Evolutionary conservation across 2,888 invertebrate species (phyloP).

Genomic region (Cheilosia urbana): DNA sequence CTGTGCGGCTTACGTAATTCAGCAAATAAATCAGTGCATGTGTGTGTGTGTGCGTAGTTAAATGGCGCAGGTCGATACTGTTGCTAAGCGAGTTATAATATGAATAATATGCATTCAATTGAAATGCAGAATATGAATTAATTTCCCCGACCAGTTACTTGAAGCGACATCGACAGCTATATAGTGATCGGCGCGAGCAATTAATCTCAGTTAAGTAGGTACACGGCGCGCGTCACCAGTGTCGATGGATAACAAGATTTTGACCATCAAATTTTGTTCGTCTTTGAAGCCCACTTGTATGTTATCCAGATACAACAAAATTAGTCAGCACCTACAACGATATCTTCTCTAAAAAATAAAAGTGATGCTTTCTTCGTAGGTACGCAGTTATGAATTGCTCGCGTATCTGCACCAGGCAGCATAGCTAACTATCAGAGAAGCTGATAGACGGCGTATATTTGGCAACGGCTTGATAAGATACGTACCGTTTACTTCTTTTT

Average conservation of each 20-base stretch:
- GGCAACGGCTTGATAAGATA: background rate
- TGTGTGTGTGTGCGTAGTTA: background rate
- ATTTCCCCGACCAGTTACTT: constrained; percentile 47
- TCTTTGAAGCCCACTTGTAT: background rate
- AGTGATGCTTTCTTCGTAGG: background rate
- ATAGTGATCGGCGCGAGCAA: constrained; percentile 40
- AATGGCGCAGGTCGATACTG: background rate
- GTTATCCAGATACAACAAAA: background rate
- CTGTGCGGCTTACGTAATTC: background rate
- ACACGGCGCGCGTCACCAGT: background rate
- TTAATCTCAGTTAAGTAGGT: constrained; percentile 16
- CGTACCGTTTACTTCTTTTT: background rate
- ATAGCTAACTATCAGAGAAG: background rate
- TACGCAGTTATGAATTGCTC: background rate
- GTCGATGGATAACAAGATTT: constrained; percentile 8
- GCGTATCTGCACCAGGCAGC: background rate
- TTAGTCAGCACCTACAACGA: background rate
- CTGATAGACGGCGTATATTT: background rate
- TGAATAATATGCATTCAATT: constrained; percentile 51
- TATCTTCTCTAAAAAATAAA: background rate
- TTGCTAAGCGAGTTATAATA: constrained; percentile 51
- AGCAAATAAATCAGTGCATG: background rate
- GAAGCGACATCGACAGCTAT: background rate
- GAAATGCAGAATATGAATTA: constrained; percentile 62
- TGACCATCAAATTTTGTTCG: constrained; percentile 4